These are phyloP conservation scores for Aphelenchoides bicaudatus DNA, from an alignment of 2,888 invertebrate species.

Conservation along the genomic window DNA sequence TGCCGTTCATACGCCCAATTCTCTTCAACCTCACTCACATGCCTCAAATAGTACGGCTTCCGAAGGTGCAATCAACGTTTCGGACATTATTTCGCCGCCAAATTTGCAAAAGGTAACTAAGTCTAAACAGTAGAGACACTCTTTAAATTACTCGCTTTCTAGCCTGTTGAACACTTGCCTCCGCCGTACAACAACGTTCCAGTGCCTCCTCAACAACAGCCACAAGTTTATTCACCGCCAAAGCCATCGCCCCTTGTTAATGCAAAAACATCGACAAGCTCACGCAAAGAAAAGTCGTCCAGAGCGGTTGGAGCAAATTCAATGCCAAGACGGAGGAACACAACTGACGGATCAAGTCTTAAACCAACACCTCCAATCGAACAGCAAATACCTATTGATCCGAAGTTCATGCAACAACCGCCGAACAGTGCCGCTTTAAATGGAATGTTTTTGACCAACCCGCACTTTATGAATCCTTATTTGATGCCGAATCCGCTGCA, in stretches of 20 bases:
- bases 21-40: conserved; percentile 17
- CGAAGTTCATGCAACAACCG: neutral
- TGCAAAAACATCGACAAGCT: too few species aligned
- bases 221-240: conserved; percentile 15
- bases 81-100: conserved; percentile 15
- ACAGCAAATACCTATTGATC: neutral
- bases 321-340: conserved; percentile 2
- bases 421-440: neutral
- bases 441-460: neutral
- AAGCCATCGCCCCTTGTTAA: neutral
- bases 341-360: conserved; percentile 13
- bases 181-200: conserved; percentile 1
- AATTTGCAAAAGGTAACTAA: neutral
- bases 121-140: neutral
- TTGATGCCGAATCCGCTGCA: neutral
- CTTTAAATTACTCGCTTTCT: neutral
- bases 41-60: conserved; percentile 13
- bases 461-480: conserved; percentile 6
- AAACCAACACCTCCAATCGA: neutral
- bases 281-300: conserved; percentile 12
- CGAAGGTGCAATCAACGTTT: neutral
- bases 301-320: neutral
- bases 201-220: neutral
- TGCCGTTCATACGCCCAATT: conserved; percentile 15
- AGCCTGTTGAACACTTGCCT: neutral